phyloP scores from a whole-genome alignment of 1,140 invertebrate species.

The Tribolium castaneum region DNA sequence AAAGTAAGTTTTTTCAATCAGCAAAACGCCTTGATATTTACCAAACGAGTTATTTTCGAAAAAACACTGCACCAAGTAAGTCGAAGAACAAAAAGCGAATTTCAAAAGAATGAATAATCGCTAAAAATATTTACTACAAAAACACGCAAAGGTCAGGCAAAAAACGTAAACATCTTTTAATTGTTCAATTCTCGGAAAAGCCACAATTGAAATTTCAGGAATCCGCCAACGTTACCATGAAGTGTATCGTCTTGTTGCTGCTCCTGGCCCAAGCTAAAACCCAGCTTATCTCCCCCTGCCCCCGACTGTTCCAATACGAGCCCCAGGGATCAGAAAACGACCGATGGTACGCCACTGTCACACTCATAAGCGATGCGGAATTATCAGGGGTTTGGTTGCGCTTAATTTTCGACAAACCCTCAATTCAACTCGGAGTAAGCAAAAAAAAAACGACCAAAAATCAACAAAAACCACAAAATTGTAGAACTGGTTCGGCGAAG shows the following conservation, averaged over 20 bases:
- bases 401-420: slow-evolving; percentile 50
- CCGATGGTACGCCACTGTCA: slow-evolving; percentile 53
- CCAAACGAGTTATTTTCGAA: not conserved
- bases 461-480: slow-evolving; percentile 14
- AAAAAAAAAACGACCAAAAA: not conserved
- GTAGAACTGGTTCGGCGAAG: slow-evolving; percentile 63
- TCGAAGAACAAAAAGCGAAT: not conserved
- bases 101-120: not conserved
- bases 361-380: slow-evolving; percentile 44
- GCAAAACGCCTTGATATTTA: slow-evolving; percentile 19
- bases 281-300: slow-evolving; percentile 50
- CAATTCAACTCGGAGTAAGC: slow-evolving; percentile 54
- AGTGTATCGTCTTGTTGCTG: not conserved
- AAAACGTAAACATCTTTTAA: not conserved
- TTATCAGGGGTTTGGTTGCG: slow-evolving; percentile 53
- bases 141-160: not conserved
- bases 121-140: slow-evolving; percentile 15
- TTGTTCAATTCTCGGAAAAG: not conserved
- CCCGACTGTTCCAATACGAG: slow-evolving; percentile 53
- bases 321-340: slow-evolving; percentile 39
- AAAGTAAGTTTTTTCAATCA: slow-evolving; percentile 2
- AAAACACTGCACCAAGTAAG: not conserved
- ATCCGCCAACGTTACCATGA: not conserved
- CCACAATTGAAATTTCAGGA: not conserved
- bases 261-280: not conserved